A percentile compares a stretch with the other conserved stretches of the same genome.
Evolutionary conservation across 2,888 invertebrate genomes (phyloP).

Genomic region (Leucophora obtusa): DNA sequence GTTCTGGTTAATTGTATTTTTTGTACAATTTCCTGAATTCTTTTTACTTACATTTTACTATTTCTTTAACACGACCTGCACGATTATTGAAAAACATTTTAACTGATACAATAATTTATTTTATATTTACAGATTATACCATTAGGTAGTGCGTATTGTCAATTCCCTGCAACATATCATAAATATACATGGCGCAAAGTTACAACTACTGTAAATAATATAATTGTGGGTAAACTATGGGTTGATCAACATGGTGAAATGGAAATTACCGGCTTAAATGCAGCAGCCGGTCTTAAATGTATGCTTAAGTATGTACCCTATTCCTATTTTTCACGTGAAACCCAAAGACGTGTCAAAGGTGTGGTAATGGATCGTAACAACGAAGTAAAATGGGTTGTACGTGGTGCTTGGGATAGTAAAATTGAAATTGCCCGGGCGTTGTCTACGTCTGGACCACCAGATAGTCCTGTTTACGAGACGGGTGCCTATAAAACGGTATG

Average conservation of each 20-base stretch:
- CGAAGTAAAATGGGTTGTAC: conserved; percentile 87
- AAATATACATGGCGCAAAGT: conserved; percentile 99
- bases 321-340: conserved; percentile 98
- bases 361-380: conserved; percentile 86
- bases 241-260: conserved; percentile 99
- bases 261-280: conserved; percentile 94
- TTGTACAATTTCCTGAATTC: too few relatives aligned
- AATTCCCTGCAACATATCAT: conserved; percentile 84
- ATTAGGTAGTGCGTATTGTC: conserved; percentile 85
- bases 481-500: conserved; percentile 91
- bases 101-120: not conserved
- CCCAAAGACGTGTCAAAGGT: conserved; percentile 93
- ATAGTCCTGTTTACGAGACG: conserved; percentile 95
- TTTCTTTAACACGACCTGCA: not conserved
- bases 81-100: not conserved
- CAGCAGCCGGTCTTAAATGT: conserved; percentile 93
- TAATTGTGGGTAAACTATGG: conserved; percentile 99
- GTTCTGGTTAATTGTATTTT: too few relatives aligned
- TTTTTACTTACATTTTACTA: not conserved
- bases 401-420: conserved; percentile 96
- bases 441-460: conserved; percentile 82
- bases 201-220: conserved; percentile 99
- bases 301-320: conserved; percentile 98
- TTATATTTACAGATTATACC: conserved; percentile 83
- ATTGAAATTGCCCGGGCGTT: conserved; percentile 96